Evolutionary conservation across 2,113 vertebrate species (phyloP), one percentile per base, ranked within the genome.

Genomic region (Alouatta palliata): DNA sequence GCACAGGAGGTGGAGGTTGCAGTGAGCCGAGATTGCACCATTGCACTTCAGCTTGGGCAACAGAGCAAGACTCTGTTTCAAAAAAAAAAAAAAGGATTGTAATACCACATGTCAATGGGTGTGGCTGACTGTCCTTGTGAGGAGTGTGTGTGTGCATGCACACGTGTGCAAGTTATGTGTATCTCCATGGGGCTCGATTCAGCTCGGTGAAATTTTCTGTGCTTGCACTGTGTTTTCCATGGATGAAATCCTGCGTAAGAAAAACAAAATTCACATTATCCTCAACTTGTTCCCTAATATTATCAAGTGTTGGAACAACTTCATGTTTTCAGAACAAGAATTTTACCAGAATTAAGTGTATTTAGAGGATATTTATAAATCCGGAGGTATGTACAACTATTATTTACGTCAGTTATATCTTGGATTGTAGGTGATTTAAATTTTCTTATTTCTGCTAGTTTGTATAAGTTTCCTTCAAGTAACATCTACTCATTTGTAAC

Each of bases 381-480:
- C 14, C 73, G 32, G 47, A 88, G 61, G 54, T 84, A 49, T 11
- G 12, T 27, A 54, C 0, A 68, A 11, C 5, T 32, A 32, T 40
- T 43, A 0, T 40, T 85, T 40, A 71, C 23, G 52, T 40, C 77
- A 21, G 21, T 73, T 64, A 8, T 56, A 27, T 25, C 61, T 94
- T 30, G 13, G 27, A 79, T 77, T 91, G 6, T 6, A 40, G 45
- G 4, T 47, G 35, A 37, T 61, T 94, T 80, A 79, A 40, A 76
- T 40, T 45, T 47, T 92, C 61, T 47, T 92, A 47, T 93, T 97
- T 86, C 56, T 83, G n/a, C 21, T 94, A 10, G 49, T 71, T 90
- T 94, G 16, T 32, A 43, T 89, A 43, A 37, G 7, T 92, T 89
- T 92, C 52, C 40, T 90, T 93, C 19, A 64, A 82, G 43, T 37